A percentile compares a stretch with the other conserved stretches of the same genome.
These are phyloP conservation scores for Vannuccia rotundouncinata DNA, from an alignment of 2,888 invertebrate genomes.

Conservation along the genomic window DNA sequence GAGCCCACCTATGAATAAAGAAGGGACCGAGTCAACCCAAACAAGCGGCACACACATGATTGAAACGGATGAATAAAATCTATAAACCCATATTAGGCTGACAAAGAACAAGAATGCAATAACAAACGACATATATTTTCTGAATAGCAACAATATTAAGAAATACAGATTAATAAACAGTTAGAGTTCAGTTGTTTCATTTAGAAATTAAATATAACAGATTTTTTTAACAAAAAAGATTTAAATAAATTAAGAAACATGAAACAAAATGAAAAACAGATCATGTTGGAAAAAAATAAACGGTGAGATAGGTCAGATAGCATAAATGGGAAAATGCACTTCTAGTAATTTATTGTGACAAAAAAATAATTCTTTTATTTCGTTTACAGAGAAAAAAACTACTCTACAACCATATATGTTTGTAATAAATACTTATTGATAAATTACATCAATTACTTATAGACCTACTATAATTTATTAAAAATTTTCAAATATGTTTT, in stretches of 20 bases:
- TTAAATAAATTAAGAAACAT: background rate
- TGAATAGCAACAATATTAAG: background rate
- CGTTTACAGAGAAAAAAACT: too few relatives aligned
- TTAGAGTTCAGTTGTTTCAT: background rate
- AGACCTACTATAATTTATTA: too few relatives aligned
- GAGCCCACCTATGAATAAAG: too few relatives aligned
- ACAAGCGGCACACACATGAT: too few relatives aligned
- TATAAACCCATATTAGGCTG: too few relatives aligned
- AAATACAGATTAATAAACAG: background rate
- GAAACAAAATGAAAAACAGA: background rate
- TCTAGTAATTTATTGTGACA: background rate
- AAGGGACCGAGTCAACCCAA: too few relatives aligned
- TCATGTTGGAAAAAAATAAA: background rate
- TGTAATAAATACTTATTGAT: too few relatives aligned
- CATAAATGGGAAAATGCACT: background rate
- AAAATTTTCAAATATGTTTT: too few relatives aligned
- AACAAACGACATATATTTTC: background rate
- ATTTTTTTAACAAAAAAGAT: background rate
- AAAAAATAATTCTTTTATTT: background rate
- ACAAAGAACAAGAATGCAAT: background rate
- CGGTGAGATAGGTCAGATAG: background rate
- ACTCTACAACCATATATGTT: too few relatives aligned
- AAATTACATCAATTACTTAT: too few relatives aligned
- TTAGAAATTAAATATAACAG: background rate
- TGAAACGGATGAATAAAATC: too few relatives aligned